Evolutionary conservation across 2,888 invertebrate genomes (phyloP).

Genomic region (Orthonevra nobilis): DNA sequence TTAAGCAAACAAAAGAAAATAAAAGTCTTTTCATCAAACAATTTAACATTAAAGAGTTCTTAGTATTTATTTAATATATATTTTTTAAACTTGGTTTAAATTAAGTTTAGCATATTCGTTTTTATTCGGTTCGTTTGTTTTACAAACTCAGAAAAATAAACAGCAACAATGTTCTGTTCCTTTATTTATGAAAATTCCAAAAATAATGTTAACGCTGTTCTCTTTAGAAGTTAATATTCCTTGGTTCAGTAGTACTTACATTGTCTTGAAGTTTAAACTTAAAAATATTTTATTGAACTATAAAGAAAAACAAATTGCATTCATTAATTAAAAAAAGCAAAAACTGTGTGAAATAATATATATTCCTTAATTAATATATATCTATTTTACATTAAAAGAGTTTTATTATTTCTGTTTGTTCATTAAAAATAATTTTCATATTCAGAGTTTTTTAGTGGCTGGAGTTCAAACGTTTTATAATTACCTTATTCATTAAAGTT

Average conservation of each 20-base stretch:
- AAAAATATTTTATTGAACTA: conserved; percentile 14
- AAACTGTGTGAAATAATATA: no score
- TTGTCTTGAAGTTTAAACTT: conserved; percentile 59
- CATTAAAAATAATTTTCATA: no score
- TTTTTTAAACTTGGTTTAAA: conserved; percentile 26
- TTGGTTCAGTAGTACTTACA: conserved; percentile 54
- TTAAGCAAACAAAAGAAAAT: conserved; percentile 56
- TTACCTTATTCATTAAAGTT: no score
- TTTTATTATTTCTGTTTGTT: no score
- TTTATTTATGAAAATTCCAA: conserved; percentile 31
- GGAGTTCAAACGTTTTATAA: no score
- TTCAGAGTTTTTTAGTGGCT: no score
- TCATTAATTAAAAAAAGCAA: conserved; percentile 45
- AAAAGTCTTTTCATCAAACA: conserved; percentile 34
- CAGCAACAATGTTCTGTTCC: conserved; percentile 2
- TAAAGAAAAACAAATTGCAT: conserved; percentile 70
- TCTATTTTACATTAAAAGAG: no score
- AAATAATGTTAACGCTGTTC: conserved; percentile 68
- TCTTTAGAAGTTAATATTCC: conserved; percentile 47
- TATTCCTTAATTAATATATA: no score
- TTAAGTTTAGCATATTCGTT: conserved; percentile 50
- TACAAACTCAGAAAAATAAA: conserved; percentile 8
- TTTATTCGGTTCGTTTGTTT: conserved; percentile 18
- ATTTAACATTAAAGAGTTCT: conserved; percentile 12
- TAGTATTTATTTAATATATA: conserved; percentile 39